Percentiles rank a stretch among this genome's conserved stretches.
These are phyloP conservation scores for Sciurus carolinensis DNA, from an alignment of 2,797 vertebrate genomes.

Conservation along the genomic window DNA sequence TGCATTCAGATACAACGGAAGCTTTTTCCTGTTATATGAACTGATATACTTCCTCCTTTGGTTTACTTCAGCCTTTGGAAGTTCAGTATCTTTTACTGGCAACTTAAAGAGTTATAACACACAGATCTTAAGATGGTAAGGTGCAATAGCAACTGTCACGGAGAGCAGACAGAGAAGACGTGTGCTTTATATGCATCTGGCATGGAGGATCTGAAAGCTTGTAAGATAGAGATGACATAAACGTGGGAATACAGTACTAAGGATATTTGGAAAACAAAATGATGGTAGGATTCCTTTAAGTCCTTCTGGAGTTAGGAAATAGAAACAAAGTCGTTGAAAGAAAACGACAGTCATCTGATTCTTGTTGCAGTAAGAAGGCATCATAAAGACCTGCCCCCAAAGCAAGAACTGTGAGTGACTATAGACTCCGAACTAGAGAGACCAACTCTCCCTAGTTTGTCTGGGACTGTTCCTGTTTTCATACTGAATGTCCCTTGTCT, in stretches of 20 bases:
- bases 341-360: neutral
- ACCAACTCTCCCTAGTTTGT: neutral
- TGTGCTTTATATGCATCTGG: fast-evolving
- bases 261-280: neutral
- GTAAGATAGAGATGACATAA: neutral
- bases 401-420: neutral
- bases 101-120: neutral
- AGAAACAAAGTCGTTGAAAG: neutral
- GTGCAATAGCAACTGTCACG: no score
- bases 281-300: neutral
- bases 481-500: neutral
- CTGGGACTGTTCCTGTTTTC: neutral
- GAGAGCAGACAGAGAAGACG: neutral
- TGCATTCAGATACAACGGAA: neutral
- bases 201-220: neutral
- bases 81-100: neutral
- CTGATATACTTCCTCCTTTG: neutral
- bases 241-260: neutral
- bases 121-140: neutral
- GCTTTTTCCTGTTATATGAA: neutral
- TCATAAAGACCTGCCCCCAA: neutral
- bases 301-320: neutral
- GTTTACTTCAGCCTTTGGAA: neutral
- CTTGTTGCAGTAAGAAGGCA: neutral
- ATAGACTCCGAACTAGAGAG: neutral